A percentile compares a stretch with the other conserved stretches of the same genome.
Evolutionary conservation across 2,113 vertebrate genomes (phyloP).

Genomic region (Lathamus discolor): DNA sequence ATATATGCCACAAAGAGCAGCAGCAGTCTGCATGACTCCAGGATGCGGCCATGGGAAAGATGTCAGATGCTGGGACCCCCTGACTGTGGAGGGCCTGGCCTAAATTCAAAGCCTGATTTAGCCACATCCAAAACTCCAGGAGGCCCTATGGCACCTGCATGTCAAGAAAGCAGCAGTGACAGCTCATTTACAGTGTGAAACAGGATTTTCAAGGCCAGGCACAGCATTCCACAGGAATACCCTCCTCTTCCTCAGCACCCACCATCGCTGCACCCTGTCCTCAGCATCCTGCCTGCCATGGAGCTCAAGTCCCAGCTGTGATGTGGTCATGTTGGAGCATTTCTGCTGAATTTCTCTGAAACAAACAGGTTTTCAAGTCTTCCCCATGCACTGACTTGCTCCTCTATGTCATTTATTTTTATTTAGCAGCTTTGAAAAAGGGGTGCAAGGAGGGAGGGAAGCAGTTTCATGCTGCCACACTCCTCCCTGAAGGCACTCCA

Average conservation of each 20-base stretch:
- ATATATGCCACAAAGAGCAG: fast-evolving
- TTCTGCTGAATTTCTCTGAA: not conserved
- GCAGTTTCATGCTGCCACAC: not conserved
- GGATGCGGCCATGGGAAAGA: not conserved
- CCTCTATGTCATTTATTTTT: not conserved
- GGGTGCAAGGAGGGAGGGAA: not conserved
- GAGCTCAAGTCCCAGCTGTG: fast-evolving
- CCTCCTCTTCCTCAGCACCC: not conserved
- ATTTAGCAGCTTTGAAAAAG: not conserved
- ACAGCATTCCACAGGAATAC: fast-evolving
- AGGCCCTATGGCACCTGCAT: not conserved
- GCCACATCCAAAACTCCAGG: not conserved
- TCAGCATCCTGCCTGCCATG: fast-evolving
- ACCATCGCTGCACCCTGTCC: not conserved
- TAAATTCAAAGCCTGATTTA: not conserved
- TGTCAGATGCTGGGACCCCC: not conserved
- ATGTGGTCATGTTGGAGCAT: fast-evolving
- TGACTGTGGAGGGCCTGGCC: fast-evolving
- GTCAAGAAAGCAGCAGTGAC: not conserved
- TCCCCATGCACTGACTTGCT: fast-evolving
- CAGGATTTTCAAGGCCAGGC: not conserved
- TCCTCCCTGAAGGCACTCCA: not conserved
- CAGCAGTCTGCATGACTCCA: not conserved
- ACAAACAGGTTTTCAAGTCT: not conserved
- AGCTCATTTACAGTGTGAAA: not conserved